These are phyloP conservation scores for Naja naja DNA, from an alignment of 2,113 vertebrate species.

Conservation along the genomic window DNA sequence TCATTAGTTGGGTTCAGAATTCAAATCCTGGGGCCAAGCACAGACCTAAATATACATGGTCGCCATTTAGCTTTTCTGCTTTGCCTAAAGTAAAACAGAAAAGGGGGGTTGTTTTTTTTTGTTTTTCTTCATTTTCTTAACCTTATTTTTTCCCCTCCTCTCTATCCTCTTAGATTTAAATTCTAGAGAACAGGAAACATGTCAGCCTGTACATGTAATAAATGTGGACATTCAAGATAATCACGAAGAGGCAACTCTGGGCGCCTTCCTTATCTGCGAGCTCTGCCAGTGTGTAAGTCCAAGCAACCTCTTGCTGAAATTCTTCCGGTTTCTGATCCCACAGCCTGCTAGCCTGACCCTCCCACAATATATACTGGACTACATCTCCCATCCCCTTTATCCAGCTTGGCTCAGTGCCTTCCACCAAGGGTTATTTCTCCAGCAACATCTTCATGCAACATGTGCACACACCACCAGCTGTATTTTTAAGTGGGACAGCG, in stretches of 20 bases:
- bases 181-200: conserved; percentile 94
- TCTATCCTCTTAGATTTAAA: conserved; percentile 73
- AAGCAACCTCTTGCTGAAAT: background rate
- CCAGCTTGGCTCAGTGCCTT: background rate
- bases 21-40: background rate
- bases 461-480: background rate
- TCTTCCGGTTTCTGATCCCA: background rate
- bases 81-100: background rate
- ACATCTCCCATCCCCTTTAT: background rate
- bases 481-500: background rate
- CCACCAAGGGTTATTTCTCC: background rate
- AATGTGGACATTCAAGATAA: conserved; percentile 99
- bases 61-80: background rate
- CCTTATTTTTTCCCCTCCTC: background rate
- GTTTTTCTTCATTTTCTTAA: background rate
- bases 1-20: background rate
- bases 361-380: background rate
- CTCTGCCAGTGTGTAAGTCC: conserved; percentile 98
- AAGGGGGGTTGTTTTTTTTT: background rate
- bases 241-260: conserved; percentile 96
- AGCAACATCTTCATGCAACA: background rate
- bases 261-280: conserved; percentile 97
- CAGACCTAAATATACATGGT: background rate
- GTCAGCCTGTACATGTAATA: conserved; percentile 95
- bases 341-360: background rate